phyloP scores from a whole-genome alignment of 2,797 vertebrate genomes.

The Triplophysa bombifrons region DNA sequence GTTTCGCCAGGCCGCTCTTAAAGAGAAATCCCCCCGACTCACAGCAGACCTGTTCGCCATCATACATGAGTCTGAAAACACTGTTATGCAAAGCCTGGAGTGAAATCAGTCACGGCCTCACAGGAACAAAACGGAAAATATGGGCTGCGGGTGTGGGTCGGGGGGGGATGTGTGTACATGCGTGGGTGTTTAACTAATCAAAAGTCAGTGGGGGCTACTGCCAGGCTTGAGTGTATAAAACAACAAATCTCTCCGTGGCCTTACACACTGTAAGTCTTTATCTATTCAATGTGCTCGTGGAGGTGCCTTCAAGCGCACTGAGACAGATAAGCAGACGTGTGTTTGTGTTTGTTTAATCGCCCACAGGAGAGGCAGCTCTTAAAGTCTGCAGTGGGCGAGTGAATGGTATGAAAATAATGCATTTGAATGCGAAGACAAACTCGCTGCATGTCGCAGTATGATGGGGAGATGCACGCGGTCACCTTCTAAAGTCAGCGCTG shows the following conservation, averaged over 20 bases:
- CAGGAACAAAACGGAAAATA: slow-evolving; percentile 60
- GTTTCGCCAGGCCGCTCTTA: not conserved
- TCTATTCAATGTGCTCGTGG: slow-evolving; percentile 51
- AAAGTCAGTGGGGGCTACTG: slow-evolving; percentile 48
- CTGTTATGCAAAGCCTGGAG: slow-evolving; percentile 9
- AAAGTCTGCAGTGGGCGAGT: slow-evolving; percentile 51
- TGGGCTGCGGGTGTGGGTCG: slow-evolving; percentile 61
- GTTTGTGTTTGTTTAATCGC: slow-evolving; percentile 52
- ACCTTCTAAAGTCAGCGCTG: slow-evolving; percentile 34
- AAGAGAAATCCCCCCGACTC: slow-evolving; percentile 12
- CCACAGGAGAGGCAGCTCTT: slow-evolving; percentile 50
- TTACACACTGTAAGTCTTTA: slow-evolving; percentile 53
- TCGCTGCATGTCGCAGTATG: slow-evolving; percentile 39
- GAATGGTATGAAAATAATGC: slow-evolving; percentile 48
- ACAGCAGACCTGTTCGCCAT: slow-evolving; percentile 13
- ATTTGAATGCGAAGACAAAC: slow-evolving; percentile 43
- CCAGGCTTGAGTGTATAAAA: slow-evolving; percentile 44
- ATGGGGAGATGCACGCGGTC: slow-evolving; percentile 20
- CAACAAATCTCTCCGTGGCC: slow-evolving; percentile 52
- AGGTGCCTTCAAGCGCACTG: slow-evolving; percentile 47
- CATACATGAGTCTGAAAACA: slow-evolving; percentile 30
- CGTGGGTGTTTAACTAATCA: slow-evolving; percentile 52
- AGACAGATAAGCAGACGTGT: slow-evolving; percentile 56
- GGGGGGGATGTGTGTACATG: slow-evolving; percentile 33
- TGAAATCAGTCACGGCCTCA: slow-evolving; percentile 30